Evolutionary conservation across 2,113 vertebrate genomes (phyloP).

Genomic region (Tragelaphus strepsiceros): DNA sequence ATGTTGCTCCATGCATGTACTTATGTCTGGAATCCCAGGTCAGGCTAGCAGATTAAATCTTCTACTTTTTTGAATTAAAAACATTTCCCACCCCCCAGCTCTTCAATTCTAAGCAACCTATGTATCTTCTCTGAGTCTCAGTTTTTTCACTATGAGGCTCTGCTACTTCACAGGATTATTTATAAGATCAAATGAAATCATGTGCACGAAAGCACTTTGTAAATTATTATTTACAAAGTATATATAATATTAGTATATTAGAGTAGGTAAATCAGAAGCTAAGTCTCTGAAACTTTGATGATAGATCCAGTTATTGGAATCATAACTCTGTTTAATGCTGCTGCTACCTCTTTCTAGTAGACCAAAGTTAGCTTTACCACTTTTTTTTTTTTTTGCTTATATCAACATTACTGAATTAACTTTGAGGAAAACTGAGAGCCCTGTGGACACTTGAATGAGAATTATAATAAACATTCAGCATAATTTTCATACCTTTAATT

Average conservation of each 20-base stretch:
- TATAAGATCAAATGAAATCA: constrained; percentile 33
- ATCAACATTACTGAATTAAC: not conserved
- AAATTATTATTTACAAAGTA: constrained; percentile 2
- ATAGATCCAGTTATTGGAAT: not conserved
- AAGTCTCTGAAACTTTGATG: not conserved
- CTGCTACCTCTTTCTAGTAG: not conserved
- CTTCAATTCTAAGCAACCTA: not conserved
- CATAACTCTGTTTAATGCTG: not conserved
- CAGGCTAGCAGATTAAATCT: not conserved
- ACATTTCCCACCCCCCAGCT: not conserved
- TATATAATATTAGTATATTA: not conserved
- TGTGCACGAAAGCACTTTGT: not conserved
- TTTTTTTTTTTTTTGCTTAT: constrained; percentile 49
- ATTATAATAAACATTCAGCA: not conserved
- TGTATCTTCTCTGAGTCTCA: not conserved
- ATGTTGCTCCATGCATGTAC: not conserved
- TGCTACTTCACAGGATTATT: constrained; percentile 12
- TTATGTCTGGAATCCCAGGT: not conserved
- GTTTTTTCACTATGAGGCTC: not conserved
- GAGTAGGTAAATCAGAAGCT: constrained; percentile 12
- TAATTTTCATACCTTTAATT: not conserved
- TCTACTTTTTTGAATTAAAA: constrained; percentile 13
- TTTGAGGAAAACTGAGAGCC: not conserved
- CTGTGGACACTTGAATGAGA: not conserved
- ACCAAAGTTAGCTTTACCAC: not conserved